These are phyloP conservation scores for Thryonomys swinderianus DNA, from an alignment of 2,113 vertebrate genomes.

Conservation along the genomic window DNA sequence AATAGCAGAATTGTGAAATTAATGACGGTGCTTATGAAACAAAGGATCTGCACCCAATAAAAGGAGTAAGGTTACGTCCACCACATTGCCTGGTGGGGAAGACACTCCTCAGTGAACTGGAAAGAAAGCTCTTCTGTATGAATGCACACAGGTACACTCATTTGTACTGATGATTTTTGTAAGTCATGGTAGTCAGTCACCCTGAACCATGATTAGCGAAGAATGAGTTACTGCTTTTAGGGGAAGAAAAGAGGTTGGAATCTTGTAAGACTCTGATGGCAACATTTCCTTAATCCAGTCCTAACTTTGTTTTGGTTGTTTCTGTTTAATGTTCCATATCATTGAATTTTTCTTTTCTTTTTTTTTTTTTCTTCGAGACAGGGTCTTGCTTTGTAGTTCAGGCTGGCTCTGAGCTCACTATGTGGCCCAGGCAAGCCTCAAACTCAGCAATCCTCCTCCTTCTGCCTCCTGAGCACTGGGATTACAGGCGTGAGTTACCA, in stretches of 20 bases:
- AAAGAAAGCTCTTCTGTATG: background rate
- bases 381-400: no score
- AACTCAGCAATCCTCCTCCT: no score
- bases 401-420: no score
- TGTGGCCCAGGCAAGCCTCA: no score
- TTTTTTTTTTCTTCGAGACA: no score
- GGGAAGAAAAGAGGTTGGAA: background rate
- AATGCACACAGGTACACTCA: background rate
- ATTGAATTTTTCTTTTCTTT: no score
- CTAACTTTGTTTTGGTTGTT: background rate
- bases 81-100: background rate
- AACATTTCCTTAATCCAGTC: background rate
- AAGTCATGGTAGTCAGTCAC: background rate
- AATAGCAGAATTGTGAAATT: background rate
- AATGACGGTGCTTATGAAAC: background rate
- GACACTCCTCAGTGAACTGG: rapidly evolving
- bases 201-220: background rate
- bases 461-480: no score
- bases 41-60: no score
- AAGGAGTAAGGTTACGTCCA: background rate
- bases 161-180: background rate
- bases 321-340: background rate
- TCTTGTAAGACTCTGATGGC: background rate
- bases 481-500: no score
- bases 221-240: background rate